Percentiles rank a stretch among this genome's conserved stretches.
Conservation (phyloP, 64 coral and sea anemone genomes). For the Pachyseris speciosa region DNA sequence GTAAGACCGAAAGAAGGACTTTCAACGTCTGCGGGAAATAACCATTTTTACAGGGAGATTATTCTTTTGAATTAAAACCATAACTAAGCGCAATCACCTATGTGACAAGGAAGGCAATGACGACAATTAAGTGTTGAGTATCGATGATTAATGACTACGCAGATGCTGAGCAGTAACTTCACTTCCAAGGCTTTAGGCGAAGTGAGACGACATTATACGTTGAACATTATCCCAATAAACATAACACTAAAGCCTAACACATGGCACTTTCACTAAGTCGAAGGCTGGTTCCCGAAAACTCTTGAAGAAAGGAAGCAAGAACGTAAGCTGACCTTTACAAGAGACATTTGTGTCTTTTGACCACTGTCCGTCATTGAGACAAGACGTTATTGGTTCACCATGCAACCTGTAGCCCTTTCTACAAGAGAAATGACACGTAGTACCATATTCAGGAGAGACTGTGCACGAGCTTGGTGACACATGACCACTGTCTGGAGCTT, state of each 20-base stretch:
- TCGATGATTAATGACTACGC: background rate
- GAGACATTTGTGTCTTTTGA: background rate
- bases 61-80: background rate
- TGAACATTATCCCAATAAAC: background rate
- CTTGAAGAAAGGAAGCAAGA: background rate
- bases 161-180: background rate
- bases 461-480: constrained; percentile 9
- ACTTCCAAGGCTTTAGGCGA: background rate
- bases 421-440: constrained; percentile 9
- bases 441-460: background rate
- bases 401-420: background rate
- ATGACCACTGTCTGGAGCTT: background rate
- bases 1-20: constrained; percentile 60
- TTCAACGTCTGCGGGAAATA: constrained; percentile 42
- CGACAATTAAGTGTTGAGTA: background rate
- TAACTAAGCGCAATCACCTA: background rate
- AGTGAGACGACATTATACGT: background rate
- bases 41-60: background rate
- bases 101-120: background rate
- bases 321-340: constrained; percentile 18
- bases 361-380: constrained; percentile 8
- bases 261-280: background rate
- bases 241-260: background rate
- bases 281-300: background rate
- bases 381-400: background rate